A percentile compares a stretch with the other conserved stretches of the same genome.
phyloP scores from a whole-genome alignment of 2,888 invertebrate genomes.

The Spodoptera littoralis region DNA sequence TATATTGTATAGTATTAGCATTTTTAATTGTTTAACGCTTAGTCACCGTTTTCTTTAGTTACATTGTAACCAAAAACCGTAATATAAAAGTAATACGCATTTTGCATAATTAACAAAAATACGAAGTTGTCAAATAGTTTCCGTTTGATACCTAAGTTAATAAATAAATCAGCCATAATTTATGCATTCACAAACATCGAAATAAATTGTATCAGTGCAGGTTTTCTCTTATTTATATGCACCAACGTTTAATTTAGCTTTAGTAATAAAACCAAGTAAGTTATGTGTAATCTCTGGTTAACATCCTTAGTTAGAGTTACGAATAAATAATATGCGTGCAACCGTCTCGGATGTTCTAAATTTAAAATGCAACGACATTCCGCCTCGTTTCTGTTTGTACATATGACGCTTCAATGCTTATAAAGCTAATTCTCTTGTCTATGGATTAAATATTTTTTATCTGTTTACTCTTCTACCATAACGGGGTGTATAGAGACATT shows the following conservation, averaged over 20 bases:
- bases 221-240: slow-evolving; percentile 1
- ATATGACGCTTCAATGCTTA: slow-evolving; percentile 50
- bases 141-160: too few species aligned
- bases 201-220: slow-evolving; percentile 10
- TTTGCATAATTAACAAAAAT: too few species aligned
- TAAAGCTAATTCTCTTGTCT: slow-evolving; percentile 53
- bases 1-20: slow-evolving; percentile 16
- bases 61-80: neutral
- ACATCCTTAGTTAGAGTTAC: slow-evolving; percentile 51
- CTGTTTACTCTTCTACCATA: neutral
- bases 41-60: slow-evolving; percentile 14
- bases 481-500: neutral
- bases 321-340: slow-evolving; percentile 59
- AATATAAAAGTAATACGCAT: too few species aligned
- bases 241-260: neutral
- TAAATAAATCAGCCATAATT: slow-evolving; percentile 11
- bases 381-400: slow-evolving; percentile 51
- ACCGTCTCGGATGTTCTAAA: slow-evolving; percentile 68
- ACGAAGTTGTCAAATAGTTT: too few species aligned
- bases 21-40: slow-evolving; percentile 9
- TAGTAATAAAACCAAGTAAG: slow-evolving; percentile 13
- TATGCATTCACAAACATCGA: neutral
- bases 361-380: slow-evolving; percentile 71
- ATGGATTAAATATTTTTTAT: slow-evolving; percentile 12
- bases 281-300: slow-evolving; percentile 13